Percentiles rank a stretch among this genome's conserved stretches.
These are phyloP conservation scores for Tachuris rubrigastra DNA, from an alignment of 2,113 vertebrate species.

Conservation along the genomic window DNA sequence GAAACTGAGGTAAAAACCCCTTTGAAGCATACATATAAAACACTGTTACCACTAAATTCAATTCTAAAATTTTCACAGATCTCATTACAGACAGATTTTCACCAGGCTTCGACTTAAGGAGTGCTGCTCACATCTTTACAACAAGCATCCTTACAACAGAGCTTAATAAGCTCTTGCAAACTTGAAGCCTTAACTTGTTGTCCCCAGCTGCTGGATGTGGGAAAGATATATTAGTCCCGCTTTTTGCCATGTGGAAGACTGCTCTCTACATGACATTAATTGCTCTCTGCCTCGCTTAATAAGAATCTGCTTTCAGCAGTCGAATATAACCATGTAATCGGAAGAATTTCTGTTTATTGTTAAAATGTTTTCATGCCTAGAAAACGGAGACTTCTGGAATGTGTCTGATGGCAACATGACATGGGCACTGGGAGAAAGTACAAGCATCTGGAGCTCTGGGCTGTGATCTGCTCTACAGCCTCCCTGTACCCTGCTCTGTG, in stretches of 20 bases:
- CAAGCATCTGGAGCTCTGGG: neutral
- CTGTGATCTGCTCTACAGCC: neutral
- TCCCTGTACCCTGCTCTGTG: neutral
- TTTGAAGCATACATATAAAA: neutral
- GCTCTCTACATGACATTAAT: conserved; percentile 43
- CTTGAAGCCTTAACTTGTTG: conserved; percentile 5
- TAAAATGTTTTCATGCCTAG: conserved; percentile 35
- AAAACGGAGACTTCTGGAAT: conserved; percentile 38
- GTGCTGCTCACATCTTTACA: neutral
- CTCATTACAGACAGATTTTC: conserved; percentile 1
- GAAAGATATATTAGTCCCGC: neutral
- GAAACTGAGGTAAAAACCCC: neutral
- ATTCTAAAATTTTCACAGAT: neutral
- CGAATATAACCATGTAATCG: conserved; percentile 27
- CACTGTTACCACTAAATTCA: neutral
- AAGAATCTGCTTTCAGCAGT: conserved; percentile 43
- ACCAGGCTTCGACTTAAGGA: neutral
- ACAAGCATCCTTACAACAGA: too few species aligned
- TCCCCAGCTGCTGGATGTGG: conserved; percentile 27
- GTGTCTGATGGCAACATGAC: neutral
- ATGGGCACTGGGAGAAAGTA: neutral
- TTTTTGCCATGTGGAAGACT: conserved; percentile 25
- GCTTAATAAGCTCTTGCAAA: conserved; percentile 12
- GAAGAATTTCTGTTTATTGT: conserved; percentile 52
- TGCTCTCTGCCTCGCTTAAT: conserved; percentile 31